Evolutionary conservation across 2,888 invertebrate species (phyloP), one percentile per base, ranked within the genome.

Genomic region (Conops quadrifasciatus): DNA sequence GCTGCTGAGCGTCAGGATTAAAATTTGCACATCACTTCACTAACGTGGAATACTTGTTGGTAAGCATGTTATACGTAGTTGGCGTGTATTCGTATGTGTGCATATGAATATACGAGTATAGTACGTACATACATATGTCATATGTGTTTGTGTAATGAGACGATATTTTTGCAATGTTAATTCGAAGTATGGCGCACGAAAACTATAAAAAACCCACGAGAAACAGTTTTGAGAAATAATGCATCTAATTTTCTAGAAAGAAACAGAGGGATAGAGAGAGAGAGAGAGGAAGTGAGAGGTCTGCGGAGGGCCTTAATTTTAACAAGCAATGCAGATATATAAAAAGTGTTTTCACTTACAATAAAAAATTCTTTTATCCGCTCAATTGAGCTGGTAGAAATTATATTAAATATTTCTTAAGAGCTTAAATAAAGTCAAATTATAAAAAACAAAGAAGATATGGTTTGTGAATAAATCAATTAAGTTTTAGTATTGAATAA

Each of bases 111-210:
- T 67, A 30, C 60, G 26, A n/a, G n/a, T n/a, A n/a, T n/a, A n/a
- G n/a, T n/a, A n/a, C n/a, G n/a, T n/a, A n/a, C n/a, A n/a, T n/a
- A n/a, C n/a, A n/a, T n/a, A n/a, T n/a, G n/a, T n/a, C 51, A 51
- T 60, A 9, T 49, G 16, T 67, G 21, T 56, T 59, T 15, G 36
- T n/a, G 28, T 56, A 51, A 51, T 66, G 53, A 60, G 59, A 47
- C n/a, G 26, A 47, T 26, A 64, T 19, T 47, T 47, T 63, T 43
- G n/a, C 21, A 9, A 24, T 63, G 21, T 2, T 45, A 24, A 19
- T 53, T 53, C 11, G 4, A 53, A 53, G 19, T 53, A 53, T 21
- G 3, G 24, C 36, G 11, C 19, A 53, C 15, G 5, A 11, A 36
- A 19, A 21, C 21, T n/a, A 53, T 21, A 21, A 21, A 19, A 53